Conservation (phyloP, 2,888 invertebrate species). For the Ophioninae sp. region DNA sequence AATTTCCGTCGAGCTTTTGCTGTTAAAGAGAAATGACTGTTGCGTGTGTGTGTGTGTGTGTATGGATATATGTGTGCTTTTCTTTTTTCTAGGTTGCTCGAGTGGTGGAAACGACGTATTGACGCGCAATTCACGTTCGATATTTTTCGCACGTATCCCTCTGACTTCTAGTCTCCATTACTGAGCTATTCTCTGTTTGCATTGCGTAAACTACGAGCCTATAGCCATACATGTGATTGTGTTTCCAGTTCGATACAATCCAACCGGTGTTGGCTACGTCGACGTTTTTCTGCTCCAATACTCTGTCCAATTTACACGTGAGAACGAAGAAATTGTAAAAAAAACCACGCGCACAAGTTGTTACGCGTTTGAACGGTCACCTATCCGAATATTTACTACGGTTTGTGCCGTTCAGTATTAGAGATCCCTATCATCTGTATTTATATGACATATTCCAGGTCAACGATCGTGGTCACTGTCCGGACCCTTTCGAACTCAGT, state of each 20-base stretch:
- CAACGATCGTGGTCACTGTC: too few relatives aligned
- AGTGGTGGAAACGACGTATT: neutral
- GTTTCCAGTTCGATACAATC: neutral
- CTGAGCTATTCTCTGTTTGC: constrained; percentile 43
- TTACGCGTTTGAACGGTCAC: too few relatives aligned
- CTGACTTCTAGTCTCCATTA: constrained; percentile 68
- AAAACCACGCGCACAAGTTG: too few relatives aligned
- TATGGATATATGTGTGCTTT: neutral
- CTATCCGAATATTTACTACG: too few relatives aligned
- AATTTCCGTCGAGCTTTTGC: constrained; percentile 28
- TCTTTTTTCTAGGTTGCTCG: neutral
- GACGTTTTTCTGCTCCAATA: too few relatives aligned
- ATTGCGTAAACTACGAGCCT: neutral
- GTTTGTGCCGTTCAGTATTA: too few relatives aligned
- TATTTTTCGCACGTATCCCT: constrained; percentile 40
- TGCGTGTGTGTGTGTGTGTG: neutral
- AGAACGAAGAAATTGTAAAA: too few relatives aligned
- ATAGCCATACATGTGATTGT: neutral
- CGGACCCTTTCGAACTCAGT: too few relatives aligned
- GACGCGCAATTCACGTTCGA: constrained; percentile 22
- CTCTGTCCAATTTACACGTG: too few relatives aligned
- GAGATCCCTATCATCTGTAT: neutral
- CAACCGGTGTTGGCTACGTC: too few relatives aligned
- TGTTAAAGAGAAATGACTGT: constrained; percentile 17
- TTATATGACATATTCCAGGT: constrained; percentile 12